Evolutionary conservation across 2,888 invertebrate species (phyloP).

Genomic region (Brachyopa scutellaris): DNA sequence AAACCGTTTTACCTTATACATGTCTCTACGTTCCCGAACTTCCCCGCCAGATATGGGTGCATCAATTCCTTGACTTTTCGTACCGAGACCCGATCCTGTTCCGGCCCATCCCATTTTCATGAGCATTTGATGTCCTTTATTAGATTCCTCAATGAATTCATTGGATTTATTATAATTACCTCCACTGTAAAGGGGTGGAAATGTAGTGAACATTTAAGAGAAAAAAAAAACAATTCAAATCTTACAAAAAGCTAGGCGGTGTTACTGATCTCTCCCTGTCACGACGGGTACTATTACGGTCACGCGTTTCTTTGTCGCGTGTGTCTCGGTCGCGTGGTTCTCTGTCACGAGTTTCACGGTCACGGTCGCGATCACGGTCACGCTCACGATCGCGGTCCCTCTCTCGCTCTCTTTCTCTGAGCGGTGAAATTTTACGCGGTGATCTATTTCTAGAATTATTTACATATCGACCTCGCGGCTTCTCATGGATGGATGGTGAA

Average conservation of each 20-base stretch:
- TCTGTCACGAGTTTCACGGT: conserved; percentile 59
- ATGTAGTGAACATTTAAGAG: conserved; percentile 74
- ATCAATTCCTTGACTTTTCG: conserved; percentile 97
- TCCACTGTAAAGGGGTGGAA: conserved; percentile 76
- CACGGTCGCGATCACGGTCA: conserved; percentile 81
- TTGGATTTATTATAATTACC: conserved; percentile 80
- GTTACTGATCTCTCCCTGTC: conserved; percentile 82
- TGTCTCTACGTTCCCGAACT: conserved; percentile 94
- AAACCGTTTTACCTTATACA: conserved; percentile 86
- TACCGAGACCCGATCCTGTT: conserved; percentile 93
- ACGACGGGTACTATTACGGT: conserved; percentile 80
- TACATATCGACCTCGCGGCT: conserved; percentile 37
- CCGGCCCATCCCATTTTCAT: conserved; percentile 99
- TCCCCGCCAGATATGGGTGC: conserved; percentile 96
- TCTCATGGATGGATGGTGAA: conserved; percentile 55
- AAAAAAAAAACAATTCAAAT: neutral
- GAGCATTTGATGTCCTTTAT: conserved; percentile 98
- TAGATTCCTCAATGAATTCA: conserved; percentile 91
- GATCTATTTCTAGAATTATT: conserved; percentile 56
- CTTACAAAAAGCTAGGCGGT: conserved; percentile 91
- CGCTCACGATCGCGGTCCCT: conserved; percentile 78
- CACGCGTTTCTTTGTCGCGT: conserved; percentile 51
- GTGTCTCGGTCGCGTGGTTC: conserved; percentile 40
- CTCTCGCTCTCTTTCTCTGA: conserved; percentile 79
- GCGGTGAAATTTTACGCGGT: conserved; percentile 41